Base-by-base conservation (phyloP, 2,888 invertebrate genomes). In the Nomada fabriciana region DNA sequence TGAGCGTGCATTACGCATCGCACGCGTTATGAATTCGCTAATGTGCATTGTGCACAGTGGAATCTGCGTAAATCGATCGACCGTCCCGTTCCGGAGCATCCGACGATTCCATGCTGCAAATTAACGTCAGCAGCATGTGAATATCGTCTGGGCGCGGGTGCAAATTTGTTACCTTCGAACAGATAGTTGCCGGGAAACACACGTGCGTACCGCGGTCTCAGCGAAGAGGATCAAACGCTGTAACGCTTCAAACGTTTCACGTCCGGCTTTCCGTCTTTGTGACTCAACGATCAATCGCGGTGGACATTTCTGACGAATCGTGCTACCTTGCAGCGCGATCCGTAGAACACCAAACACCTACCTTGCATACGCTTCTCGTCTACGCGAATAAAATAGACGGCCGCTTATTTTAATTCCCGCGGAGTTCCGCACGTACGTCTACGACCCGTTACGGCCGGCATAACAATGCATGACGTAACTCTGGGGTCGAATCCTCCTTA, bases 401-500 rank as follows among this genome's bases (percentile, higher is more conserved):
- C 50, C 82, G 74, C 85, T 88, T 86, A 90, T 91, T 91, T 87
- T 89, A 91, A 92, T 92, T 91, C 90, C 82, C 89, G 79, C 79
- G 83, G 86, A 84, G 90, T 90, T 91, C 91, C 90, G 89, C 90
- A 89, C 90, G 90, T 90, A 91, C 88, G 91, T 89, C 88, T 91
- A 82, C 82, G 83, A 86, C 83, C 82, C 85, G 91, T 92, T 92
- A 92, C 91, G 91, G 90, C 88, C 90, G 91, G 91, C 91, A 93
- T 92, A 91, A 93, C 93, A 93, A 93, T 93, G 91, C 91, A 90
- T 92, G 92, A 92, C 90, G 92, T 91, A 92, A 92, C 76, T 50
- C 85, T 90, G 91, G 92, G 92, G 92, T 92, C 93, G 92, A 91
- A 93, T 93, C 92, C 92, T 93, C 91, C 89, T 91, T 90, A 89